Evolutionary conservation across 2,888 invertebrate genomes (phyloP), one percentile per base, ranked within the genome.

Genomic region (Allygus modestus): DNA sequence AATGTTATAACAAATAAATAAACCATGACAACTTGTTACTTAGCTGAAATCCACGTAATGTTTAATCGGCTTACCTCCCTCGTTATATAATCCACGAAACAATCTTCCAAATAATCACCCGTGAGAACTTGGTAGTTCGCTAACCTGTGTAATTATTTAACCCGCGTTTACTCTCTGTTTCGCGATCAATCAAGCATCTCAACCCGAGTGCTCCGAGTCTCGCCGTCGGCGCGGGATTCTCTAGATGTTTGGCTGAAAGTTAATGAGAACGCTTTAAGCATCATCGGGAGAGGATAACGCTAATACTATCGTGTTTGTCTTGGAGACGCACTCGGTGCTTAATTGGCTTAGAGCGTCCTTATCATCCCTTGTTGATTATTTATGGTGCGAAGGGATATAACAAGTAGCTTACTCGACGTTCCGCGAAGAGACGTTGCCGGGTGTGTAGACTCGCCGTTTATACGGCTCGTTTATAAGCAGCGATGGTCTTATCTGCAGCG

Each of bases 251-350:
- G 58, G 12, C 46, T 12, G 46, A n/a, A 51, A 51, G 51, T n/a
- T 51, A 51, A 51, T 51, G 51, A 51, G 51, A 51, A 58, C 23
- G 58, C 58, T 1, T 2, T 2, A 12, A 23, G 58, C 17, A 58
- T 58, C 46, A 17, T 9, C 58, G 2, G n/a, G n/a, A n/a, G 58
- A 58, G 20, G 20, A n/a, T 58, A 11, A 58, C 58, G 7, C 46
- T 41, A 41, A 41, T n/a, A n/a, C n/a, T n/a, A n/a, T n/a, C n/a
- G 1, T 58, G 58, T 58, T 58, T 58, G 58, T 20, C 58, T 58
- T 58, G 20, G 2, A 58, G 46, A 9, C 51, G 51, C 9, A 9
- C 7, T 46, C 58, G 58, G 58, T 58, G n/a, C n/a, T n/a, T n/a
- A 58, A 58, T 58, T 58, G 58, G 58, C 23, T 58, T n/a, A n/a